phyloP scores from a whole-genome alignment of 2,888 invertebrate genomes.

The Oeneis ivallda region DNA sequence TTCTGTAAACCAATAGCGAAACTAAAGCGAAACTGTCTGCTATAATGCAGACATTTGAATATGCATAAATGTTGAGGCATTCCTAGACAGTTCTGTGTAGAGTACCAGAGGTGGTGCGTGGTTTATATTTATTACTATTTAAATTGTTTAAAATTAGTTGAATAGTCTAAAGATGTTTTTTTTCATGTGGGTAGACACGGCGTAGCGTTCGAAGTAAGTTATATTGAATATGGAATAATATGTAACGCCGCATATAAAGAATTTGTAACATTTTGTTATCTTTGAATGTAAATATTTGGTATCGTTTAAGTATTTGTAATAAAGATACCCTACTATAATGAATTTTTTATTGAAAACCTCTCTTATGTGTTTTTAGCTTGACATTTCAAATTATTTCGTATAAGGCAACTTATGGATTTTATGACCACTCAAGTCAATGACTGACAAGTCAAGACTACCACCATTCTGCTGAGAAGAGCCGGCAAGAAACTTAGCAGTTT shows the following conservation, averaged over 20 bases:
- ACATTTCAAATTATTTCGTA: too few species aligned
- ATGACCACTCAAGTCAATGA: too few species aligned
- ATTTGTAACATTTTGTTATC: constrained; percentile 65
- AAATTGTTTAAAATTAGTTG: constrained; percentile 32
- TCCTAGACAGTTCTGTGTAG: constrained; percentile 45
- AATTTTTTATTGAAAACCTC: constrained; percentile 52
- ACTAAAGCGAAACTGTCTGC: too few species aligned
- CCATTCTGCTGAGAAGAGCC: too few species aligned
- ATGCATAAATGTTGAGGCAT: constrained; percentile 35
- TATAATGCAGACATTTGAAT: too few species aligned
- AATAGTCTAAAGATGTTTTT: constrained; percentile 27
- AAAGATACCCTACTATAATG: constrained; percentile 67
- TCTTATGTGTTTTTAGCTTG: background rate
- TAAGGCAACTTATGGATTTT: too few species aligned
- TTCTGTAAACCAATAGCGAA: too few species aligned
- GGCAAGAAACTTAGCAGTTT: too few species aligned
- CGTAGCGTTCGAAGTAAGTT: constrained; percentile 17
- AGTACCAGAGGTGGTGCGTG: constrained; percentile 59
- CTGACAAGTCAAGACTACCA: too few species aligned
- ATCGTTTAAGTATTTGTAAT: constrained; percentile 68
- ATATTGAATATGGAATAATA: constrained; percentile 13
- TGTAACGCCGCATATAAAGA: constrained; percentile 37
- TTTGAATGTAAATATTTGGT: constrained; percentile 61
- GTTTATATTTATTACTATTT: constrained; percentile 60
- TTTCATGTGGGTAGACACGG: constrained; percentile 25